Evolutionary conservation across 2,113 vertebrate species (phyloP).

Genomic region (Engraulis encrasicolus): DNA sequence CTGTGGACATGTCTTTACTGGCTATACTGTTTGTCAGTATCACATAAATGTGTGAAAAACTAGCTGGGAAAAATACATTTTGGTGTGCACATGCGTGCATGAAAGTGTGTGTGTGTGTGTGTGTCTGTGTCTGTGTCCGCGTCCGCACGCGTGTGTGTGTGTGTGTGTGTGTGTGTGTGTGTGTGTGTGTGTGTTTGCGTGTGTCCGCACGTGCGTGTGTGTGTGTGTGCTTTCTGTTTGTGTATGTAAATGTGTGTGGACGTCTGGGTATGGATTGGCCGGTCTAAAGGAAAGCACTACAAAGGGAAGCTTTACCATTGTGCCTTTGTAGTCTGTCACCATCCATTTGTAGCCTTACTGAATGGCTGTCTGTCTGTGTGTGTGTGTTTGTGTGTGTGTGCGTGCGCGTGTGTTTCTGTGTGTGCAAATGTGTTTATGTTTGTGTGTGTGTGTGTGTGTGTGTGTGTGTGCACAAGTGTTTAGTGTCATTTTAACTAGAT

Average conservation of each 20-base stretch:
- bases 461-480: too few species aligned
- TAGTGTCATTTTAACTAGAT: too few species aligned
- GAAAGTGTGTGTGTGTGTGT: background rate
- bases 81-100: background rate
- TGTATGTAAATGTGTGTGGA: background rate
- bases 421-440: too few species aligned
- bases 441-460: too few species aligned
- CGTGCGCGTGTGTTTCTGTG: too few species aligned
- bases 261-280: background rate
- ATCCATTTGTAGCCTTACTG: conserved; percentile 6
- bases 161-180: conserved; percentile 9
- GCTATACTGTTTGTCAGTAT: too few species aligned
- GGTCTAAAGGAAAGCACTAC: background rate
- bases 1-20: too few species aligned
- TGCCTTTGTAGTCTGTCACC: conserved; percentile 15
- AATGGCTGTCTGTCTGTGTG: background rate
- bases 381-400: too few species aligned
- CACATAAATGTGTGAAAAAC: too few species aligned
- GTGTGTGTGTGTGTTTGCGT: background rate
- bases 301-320: conserved; percentile 13
- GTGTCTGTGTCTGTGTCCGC: background rate
- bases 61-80: too few species aligned
- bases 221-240: conserved; percentile 20
- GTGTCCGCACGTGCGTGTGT: background rate
- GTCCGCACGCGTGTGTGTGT: background rate